phyloP scores from a whole-genome alignment of 64 coral and sea anemone genomes.

The Montipora foliosa region DNA sequence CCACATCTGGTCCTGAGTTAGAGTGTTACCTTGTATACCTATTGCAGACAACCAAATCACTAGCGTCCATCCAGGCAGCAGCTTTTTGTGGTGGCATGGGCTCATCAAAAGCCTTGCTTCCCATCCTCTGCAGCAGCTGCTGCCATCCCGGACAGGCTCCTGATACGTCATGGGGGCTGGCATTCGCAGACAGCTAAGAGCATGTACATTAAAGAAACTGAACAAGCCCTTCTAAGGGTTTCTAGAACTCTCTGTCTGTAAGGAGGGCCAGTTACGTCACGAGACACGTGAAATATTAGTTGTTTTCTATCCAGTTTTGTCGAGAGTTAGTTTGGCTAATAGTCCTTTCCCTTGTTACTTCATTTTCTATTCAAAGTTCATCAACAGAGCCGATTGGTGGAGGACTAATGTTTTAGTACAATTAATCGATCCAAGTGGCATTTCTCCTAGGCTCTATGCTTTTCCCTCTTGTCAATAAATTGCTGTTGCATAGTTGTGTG shows the following conservation, averaged over 20 bases:
- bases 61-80: slow-evolving; percentile 3
- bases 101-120: background rate
- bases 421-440: no score
- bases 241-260: background rate
- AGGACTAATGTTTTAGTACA: no score
- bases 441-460: no score
- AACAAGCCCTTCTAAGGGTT: no score
- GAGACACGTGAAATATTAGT: no score
- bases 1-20: background rate
- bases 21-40: background rate
- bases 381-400: no score
- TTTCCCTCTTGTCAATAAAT: no score
- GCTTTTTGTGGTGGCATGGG: background rate
- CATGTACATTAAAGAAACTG: background rate
- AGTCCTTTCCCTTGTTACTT: no score
- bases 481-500: no score
- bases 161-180: background rate
- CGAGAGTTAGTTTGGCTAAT: no score
- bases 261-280: background rate
- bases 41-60: slow-evolving; percentile 13
- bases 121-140: background rate
- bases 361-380: no score
- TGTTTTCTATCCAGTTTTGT: no score
- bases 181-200: background rate
- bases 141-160: background rate